Percentiles rank a stretch among this genome's conserved stretches.
phyloP scores from a whole-genome alignment of 2,113 vertebrate species.

The Glareola pratincola region DNA sequence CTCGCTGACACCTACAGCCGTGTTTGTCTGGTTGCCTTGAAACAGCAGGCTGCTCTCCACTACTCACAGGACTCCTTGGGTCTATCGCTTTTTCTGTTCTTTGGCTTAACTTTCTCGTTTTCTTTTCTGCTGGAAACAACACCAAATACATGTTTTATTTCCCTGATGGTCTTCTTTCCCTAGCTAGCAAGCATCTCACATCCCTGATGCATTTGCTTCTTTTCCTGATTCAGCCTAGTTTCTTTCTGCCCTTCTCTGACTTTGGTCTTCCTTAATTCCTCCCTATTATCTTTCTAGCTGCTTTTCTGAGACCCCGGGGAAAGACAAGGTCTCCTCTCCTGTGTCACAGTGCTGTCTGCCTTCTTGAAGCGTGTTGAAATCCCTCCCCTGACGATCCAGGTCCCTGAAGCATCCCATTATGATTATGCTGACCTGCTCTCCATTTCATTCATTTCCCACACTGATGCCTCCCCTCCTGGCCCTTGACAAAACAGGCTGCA shows the following conservation, averaged over 20 bases:
- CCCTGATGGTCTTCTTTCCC: not conserved
- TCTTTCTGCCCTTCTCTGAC: not conserved
- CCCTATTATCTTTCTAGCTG: not conserved
- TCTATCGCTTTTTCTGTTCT: not conserved
- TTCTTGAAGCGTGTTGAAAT: not conserved
- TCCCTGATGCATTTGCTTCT: not conserved
- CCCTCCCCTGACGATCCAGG: not conserved
- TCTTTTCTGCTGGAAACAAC: not conserved
- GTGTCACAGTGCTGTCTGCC: not conserved
- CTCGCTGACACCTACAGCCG: not conserved
- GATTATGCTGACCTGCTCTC: not conserved
- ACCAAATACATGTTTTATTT: not conserved
- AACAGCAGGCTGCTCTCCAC: not conserved
- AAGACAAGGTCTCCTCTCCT: not conserved
- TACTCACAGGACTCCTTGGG: not conserved
- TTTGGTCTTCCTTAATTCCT: not conserved
- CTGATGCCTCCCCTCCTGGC: not conserved
- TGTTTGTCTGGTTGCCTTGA: not conserved
- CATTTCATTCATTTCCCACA: not conserved
- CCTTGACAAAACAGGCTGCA: not conserved
- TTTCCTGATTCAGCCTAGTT: not conserved
- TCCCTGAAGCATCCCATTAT: not conserved
- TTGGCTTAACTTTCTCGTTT: not conserved
- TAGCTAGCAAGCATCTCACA: not conserved
- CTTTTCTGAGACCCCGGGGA: not conserved